These are phyloP conservation scores for Indicator maculatus DNA, from an alignment of 2,113 vertebrate species.

Conservation along the genomic window DNA sequence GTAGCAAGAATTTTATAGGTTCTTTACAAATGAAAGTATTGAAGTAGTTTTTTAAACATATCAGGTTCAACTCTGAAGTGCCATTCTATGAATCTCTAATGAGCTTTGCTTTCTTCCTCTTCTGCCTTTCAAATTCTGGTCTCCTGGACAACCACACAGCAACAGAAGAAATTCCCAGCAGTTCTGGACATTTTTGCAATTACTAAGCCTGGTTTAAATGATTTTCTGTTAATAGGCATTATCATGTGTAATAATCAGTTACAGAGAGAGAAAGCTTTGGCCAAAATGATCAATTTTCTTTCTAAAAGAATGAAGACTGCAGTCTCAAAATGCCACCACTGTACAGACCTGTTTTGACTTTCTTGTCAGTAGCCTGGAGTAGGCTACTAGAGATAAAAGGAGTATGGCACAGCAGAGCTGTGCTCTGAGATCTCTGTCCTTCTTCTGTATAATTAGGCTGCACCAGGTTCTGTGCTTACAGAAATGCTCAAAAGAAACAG, in stretches of 20 bases:
- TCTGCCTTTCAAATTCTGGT: constrained; percentile 10
- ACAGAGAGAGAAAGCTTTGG: not conserved
- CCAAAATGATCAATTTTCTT: not conserved
- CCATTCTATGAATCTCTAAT: not conserved
- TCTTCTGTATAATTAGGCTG: not conserved
- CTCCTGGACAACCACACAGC: constrained; percentile 6
- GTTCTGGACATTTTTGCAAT: not conserved
- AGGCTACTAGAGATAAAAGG: not conserved
- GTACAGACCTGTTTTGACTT: not conserved
- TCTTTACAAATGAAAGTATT: not conserved
- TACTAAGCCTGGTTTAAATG: not conserved
- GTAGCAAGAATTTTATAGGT: not conserved
- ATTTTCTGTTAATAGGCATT: not conserved
- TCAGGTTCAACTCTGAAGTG: not conserved
- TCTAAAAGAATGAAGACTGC: not conserved
- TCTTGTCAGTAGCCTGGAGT: not conserved
- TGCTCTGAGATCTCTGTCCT: not conserved
- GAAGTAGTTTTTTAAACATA: not conserved
- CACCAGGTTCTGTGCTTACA: not conserved
- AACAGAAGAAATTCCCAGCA: not conserved
- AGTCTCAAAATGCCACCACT: not conserved
- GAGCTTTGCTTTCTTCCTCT: constrained; percentile 11
- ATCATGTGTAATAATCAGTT: not conserved
- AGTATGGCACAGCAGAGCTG: not conserved
- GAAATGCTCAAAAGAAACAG: not conserved